These are phyloP conservation scores for Clanis bilineata DNA, from an alignment of 2,888 invertebrate genomes.

Conservation along the genomic window DNA sequence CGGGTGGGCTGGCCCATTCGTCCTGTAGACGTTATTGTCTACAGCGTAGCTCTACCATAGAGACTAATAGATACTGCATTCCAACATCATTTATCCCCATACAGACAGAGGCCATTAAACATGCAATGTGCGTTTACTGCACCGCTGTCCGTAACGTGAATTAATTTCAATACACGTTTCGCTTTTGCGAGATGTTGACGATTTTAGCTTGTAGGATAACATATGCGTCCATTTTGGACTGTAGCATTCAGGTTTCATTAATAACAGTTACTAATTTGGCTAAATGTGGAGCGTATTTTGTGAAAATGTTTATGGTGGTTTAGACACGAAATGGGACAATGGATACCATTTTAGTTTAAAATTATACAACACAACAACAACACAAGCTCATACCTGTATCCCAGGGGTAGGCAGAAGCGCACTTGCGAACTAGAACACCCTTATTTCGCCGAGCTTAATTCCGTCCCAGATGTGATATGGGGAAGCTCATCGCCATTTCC, in stretches of 20 bases:
- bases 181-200: conserved; percentile 10
- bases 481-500: too few species aligned
- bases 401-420: too few species aligned
- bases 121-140: conserved; percentile 21
- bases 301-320: neutral
- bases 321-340: neutral
- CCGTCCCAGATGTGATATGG: too few species aligned
- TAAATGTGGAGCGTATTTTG: neutral
- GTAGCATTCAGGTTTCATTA: neutral
- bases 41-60: too few species aligned
- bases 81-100: neutral
- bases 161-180: conserved; percentile 24
- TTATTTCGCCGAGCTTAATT: too few species aligned
- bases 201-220: conserved; percentile 12
- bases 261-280: neutral
- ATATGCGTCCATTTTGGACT: neutral
- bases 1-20: too few species aligned
- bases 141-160: conserved; percentile 21
- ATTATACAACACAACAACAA: too few species aligned
- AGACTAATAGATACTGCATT: neutral
- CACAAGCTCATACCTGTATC: too few species aligned
- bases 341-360: neutral
- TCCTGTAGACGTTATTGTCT: too few species aligned
- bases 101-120: conserved; percentile 17
- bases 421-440: too few species aligned